phyloP scores from a whole-genome alignment of 92 coral and sea anemone species.

The Zoanthus gigantus region DNA sequence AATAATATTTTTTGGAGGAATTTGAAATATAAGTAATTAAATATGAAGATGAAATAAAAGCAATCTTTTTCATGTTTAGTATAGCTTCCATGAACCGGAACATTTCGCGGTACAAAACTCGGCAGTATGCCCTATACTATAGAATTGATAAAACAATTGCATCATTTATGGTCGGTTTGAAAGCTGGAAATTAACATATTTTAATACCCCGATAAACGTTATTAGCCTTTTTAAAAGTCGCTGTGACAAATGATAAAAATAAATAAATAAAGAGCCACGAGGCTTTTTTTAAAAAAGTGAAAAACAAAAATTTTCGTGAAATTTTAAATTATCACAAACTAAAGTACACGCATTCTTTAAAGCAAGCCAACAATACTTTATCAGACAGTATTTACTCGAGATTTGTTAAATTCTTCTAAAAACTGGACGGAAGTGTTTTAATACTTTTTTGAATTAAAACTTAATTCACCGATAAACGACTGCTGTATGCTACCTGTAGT shows the following conservation, averaged over 20 bases:
- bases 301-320: not conserved
- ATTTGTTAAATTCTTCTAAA: too few relatives aligned
- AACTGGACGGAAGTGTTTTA: not conserved
- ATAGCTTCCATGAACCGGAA: not conserved
- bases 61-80: not conserved
- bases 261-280: constrained; percentile 2
- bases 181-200: constrained; percentile 9
- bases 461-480: not conserved
- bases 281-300: not conserved
- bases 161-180: not conserved
- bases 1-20: not conserved
- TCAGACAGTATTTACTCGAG: too few relatives aligned
- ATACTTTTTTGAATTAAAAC: not conserved
- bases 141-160: constrained; percentile 25
- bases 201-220: constrained; percentile 20
- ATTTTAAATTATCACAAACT: too few relatives aligned
- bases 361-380: too few relatives aligned
- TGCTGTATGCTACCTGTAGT: not conserved
- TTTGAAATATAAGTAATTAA: not conserved
- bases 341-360: too few relatives aligned
- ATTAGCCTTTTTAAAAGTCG: not conserved
- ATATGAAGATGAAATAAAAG: not conserved
- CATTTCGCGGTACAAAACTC: not conserved
- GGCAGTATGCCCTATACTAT: not conserved
- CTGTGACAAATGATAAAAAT: constrained; percentile 21